Evolutionary conservation across 2,888 invertebrate genomes (phyloP), one percentile per base, ranked within the genome.

Genomic region (Aleiodes testaceus): DNA sequence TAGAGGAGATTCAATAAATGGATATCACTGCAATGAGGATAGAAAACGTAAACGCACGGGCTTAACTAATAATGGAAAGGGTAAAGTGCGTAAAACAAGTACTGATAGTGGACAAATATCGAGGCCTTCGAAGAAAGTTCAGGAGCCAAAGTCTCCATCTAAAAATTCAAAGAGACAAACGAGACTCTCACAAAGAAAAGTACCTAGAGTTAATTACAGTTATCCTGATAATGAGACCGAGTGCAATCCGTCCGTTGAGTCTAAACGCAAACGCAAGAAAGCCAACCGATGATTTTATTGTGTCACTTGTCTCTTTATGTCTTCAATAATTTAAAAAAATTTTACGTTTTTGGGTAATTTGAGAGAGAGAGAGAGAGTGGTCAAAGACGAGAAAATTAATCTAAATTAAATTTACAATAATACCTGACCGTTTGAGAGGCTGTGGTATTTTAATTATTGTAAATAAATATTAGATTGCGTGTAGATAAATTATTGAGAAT

Each of bases 131-230:
- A 76, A 72, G 69, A 78, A 68, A 75, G 69, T 70, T 63, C 69
- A 73, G 61, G 69, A 73, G 16, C 45, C 63, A 63, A 59, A 66
- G 20, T 69, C 55, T 36, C 52, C 72, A n/a, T 71, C 45, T 6
- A 78, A 79, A 66, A 74, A 72, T 63, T 45, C 71, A 42, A 55
- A 74, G 14, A 80, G 78, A 66, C 80, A 79, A 75, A 85, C 81
- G 1, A 81, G 86, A 74, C 83, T 84, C 74, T 87, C 87, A 64
- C 83, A 82, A 68, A 79, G 87, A 77, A 83, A 82, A 73, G 76
- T 83, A 69, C 84, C 85, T 71, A 85, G 82, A 75, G 84, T 86
- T 49, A 84, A 83, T 79, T 86, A 87, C 78, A 82, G 78, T 69
- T 85, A 84, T 74, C 74, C 82, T 69, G 86, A 86, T 73, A 76